Evolutionary conservation across 1,140 invertebrate species (phyloP).

Genomic region (Berghia stephanieae): DNA sequence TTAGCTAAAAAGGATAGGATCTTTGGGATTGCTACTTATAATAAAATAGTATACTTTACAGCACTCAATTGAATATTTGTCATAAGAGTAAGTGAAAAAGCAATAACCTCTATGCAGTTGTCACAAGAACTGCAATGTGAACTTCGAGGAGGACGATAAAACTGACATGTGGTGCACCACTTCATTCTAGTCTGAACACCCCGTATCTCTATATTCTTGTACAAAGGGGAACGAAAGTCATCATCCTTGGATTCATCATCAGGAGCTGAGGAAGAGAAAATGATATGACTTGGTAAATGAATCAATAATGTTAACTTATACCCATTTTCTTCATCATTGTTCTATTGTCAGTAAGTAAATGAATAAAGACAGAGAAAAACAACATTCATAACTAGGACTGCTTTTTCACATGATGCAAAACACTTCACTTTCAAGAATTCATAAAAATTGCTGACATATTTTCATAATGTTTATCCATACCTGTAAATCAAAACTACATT

Average conservation of each 20-base stretch:
- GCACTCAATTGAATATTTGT: too few relatives aligned
- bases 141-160: conserved; percentile 97
- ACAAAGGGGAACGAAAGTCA: conserved; percentile 95
- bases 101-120: conserved; percentile 94
- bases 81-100: too few relatives aligned
- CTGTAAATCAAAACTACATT: too few relatives aligned
- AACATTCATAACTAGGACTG: too few relatives aligned
- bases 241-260: conserved; percentile 96
- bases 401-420: too few relatives aligned
- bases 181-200: conserved; percentile 99
- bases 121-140: conserved; percentile 99
- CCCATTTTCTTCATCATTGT: neutral
- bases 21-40: too few relatives aligned
- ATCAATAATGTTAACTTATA: neutral
- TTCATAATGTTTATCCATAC: too few relatives aligned
- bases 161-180: conserved; percentile 98
- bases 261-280: conserved; percentile 74
- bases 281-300: neutral
- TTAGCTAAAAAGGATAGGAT: too few relatives aligned
- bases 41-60: too few relatives aligned
- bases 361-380: too few relatives aligned
- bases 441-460: too few relatives aligned
- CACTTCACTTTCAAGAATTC: too few relatives aligned
- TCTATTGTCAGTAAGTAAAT: neutral
- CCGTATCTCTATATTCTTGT: conserved; percentile 98